Conservation (phyloP, 2,888 invertebrate species). For the Pantelozetes paolii region DNA sequence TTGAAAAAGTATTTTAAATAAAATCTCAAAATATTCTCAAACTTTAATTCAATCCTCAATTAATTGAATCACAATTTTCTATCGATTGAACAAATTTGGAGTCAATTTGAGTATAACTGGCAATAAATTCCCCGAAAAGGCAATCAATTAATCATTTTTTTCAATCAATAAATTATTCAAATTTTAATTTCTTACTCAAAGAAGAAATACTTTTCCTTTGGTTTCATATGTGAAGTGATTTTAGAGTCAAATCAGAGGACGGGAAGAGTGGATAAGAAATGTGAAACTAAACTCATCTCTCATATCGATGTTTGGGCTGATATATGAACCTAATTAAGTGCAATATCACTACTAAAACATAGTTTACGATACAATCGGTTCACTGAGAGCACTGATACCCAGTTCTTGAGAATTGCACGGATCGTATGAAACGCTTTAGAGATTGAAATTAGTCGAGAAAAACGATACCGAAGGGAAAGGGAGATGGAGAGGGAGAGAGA, state of each 20-base stretch:
- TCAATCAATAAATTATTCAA: not conserved
- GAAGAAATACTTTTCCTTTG: no score
- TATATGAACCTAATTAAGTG: constrained; percentile 32
- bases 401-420: not conserved
- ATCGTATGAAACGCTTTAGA: constrained; percentile 1
- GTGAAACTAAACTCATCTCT: constrained; percentile 4
- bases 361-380: not conserved
- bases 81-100: no score
- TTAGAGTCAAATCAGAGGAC: no score
- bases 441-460: not conserved
- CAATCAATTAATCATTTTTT: not conserved
- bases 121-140: not conserved
- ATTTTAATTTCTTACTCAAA: not conserved
- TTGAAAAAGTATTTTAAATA: no score
- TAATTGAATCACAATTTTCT: no score
- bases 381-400: not conserved
- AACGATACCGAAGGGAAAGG: not conserved
- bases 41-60: no score
- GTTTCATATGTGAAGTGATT: no score
- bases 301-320: not conserved
- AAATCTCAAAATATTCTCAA: no score
- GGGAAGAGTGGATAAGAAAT: not conserved
- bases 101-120: no score
- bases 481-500: not conserved
- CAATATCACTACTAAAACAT: constrained; percentile 20